These are phyloP conservation scores for Spilarctia lutea DNA, from an alignment of 2,888 invertebrate genomes.

Conservation along the genomic window DNA sequence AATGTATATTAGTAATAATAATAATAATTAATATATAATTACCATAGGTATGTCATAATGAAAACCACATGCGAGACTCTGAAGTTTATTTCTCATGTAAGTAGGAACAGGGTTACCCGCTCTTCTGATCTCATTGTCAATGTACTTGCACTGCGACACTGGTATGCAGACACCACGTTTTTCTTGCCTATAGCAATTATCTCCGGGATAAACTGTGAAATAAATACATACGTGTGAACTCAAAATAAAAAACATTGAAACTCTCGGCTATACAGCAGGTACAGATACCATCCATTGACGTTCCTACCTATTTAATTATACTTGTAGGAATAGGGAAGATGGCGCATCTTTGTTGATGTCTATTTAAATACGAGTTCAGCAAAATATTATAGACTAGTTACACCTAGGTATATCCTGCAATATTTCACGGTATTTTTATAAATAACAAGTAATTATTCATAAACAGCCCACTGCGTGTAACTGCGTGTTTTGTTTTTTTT, in stretches of 20 bases:
- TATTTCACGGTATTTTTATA: no score
- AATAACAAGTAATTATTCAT: no score
- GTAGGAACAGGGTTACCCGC: conserved; percentile 68
- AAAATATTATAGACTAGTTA: not conserved
- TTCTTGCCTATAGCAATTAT: conserved; percentile 49
- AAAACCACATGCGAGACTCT: conserved; percentile 68
- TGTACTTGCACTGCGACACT: conserved; percentile 58
- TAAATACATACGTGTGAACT: not conserved
- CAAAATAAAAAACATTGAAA: not conserved
- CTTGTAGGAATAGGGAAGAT: no score
- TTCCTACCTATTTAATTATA: not conserved
- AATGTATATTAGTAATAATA: no score
- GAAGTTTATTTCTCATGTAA: conserved; percentile 62
- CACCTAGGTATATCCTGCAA: no score
- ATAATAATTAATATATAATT: conserved; percentile 27
- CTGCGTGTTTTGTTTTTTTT: no score
- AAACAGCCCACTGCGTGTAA: no score
- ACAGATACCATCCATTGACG: not conserved
- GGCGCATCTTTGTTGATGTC: not conserved
- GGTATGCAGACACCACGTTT: conserved; percentile 58
- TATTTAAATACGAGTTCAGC: not conserved
- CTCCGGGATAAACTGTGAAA: conserved; percentile 58
- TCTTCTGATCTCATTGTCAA: conserved; percentile 61
- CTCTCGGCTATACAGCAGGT: not conserved
- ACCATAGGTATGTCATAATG: conserved; percentile 66